These are phyloP conservation scores for Nymphicus hollandicus DNA, from an alignment of 2,113 vertebrate species.

Conservation along the genomic window DNA sequence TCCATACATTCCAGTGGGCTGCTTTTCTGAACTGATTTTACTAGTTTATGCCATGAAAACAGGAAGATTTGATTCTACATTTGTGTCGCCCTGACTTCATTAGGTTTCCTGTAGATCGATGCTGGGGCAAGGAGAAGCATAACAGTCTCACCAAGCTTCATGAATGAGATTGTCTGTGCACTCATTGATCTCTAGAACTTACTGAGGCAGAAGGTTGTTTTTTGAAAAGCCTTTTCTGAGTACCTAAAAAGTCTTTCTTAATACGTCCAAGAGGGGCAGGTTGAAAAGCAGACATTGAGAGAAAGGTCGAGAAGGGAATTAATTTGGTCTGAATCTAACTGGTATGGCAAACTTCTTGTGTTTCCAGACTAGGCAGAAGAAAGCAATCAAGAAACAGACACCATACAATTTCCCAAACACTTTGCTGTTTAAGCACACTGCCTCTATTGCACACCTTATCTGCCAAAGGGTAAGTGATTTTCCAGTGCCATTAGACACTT, in stretches of 20 bases:
- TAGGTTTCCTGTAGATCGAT: not conserved
- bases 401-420: not conserved
- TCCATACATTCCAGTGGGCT: fast-evolving
- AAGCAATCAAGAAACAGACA: not conserved
- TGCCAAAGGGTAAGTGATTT: not conserved
- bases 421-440: not conserved
- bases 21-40: not conserved
- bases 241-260: not conserved
- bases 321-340: not conserved
- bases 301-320: not conserved
- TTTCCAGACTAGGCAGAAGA: not conserved
- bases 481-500: not conserved
- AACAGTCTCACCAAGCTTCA: not conserved
- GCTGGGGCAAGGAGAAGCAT: not conserved
- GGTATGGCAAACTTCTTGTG: not conserved
- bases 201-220: not conserved
- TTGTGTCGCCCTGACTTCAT: not conserved
- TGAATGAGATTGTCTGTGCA: not conserved
- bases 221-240: not conserved
- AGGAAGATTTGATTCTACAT: not conserved
- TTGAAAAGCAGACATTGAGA: not conserved
- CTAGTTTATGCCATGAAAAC: not conserved
- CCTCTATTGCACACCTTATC: not conserved
- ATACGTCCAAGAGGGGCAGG: not conserved
- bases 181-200: not conserved